Conservation (phyloP, 2,888 invertebrate species). For the Ichneumoninae sp. region DNA sequence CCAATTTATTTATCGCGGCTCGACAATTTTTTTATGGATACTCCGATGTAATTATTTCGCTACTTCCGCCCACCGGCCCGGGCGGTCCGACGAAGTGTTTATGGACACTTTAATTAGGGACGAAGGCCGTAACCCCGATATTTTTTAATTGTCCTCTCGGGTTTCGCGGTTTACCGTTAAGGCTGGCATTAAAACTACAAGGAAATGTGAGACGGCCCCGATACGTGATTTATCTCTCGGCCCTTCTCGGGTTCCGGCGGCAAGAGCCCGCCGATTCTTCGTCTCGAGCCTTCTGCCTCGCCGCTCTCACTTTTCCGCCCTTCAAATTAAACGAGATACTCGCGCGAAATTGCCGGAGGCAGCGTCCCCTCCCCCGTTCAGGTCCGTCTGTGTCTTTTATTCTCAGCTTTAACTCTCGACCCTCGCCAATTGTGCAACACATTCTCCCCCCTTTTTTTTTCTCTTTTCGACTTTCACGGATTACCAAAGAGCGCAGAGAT, state of each 20-base stretch:
- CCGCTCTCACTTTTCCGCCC: conserved; percentile 57
- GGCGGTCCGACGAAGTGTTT: neutral
- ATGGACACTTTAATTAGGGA: conserved; percentile 17
- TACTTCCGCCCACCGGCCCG: neutral
- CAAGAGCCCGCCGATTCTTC: conserved; percentile 15
- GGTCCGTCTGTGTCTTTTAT: neutral
- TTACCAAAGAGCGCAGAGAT: neutral
- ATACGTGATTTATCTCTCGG: conserved; percentile 66
- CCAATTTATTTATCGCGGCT: conserved; percentile 31
- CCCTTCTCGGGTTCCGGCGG: conserved; percentile 24
- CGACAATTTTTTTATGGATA: conserved; percentile 10
- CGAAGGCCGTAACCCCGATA: neutral
- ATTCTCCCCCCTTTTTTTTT: neutral
- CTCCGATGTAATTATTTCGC: neutral
- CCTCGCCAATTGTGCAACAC: neutral
- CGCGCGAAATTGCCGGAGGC: conserved; percentile 8
- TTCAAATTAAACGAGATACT: conserved; percentile 51
- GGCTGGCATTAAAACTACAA: conserved; percentile 14
- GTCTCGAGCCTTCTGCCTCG: conserved; percentile 24
- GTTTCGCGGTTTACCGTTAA: conserved; percentile 1
- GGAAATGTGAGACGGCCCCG: conserved; percentile 42
- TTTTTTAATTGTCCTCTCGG: conserved; percentile 15
- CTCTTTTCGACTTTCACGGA: neutral
- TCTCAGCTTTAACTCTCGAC: neutral
- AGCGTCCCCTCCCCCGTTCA: neutral